A percentile compares a stretch with the other conserved stretches of the same genome.
phyloP scores from a whole-genome alignment of 2,113 vertebrate genomes.

The Otus sunia region DNA sequence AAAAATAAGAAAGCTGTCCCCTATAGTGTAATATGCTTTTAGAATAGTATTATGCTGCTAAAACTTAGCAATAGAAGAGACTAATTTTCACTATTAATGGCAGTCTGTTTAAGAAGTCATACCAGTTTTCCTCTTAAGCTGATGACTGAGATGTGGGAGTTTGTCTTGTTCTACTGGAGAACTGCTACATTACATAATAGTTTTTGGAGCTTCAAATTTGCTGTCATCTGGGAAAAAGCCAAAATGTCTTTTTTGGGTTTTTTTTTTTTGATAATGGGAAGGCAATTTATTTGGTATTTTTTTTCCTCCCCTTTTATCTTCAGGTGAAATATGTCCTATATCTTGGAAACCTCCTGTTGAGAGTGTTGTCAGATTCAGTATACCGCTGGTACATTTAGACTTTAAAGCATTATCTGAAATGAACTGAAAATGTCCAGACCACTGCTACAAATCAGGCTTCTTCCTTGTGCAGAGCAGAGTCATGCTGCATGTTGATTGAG shows the following conservation, averaged over 20 bases:
- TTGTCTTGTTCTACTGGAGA: background rate
- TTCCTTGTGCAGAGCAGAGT: background rate
- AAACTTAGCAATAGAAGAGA: background rate
- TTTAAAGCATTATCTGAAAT: background rate
- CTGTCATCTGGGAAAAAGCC: background rate
- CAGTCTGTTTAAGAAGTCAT: background rate
- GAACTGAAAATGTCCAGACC: background rate
- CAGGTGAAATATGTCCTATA: background rate
- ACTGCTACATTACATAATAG: background rate
- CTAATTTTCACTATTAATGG: background rate
- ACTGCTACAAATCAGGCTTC: background rate
- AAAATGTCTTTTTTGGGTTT: background rate
- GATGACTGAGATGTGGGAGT: background rate
- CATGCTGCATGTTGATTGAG: conserved; percentile 33
- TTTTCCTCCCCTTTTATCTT: background rate
- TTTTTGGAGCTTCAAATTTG: background rate
- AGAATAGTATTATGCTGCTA: background rate
- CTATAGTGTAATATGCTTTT: background rate
- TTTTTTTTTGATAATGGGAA: background rate
- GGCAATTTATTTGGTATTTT: background rate
- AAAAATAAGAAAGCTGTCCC: background rate
- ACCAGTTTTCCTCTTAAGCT: background rate
- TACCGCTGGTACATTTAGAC: background rate
- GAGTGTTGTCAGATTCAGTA: background rate
- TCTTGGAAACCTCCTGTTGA: background rate